Percentiles rank a stretch among this genome's conserved stretches.
Evolutionary conservation across 2,888 invertebrate genomes (phyloP).

Genomic region (Mesoligia furuncula): DNA sequence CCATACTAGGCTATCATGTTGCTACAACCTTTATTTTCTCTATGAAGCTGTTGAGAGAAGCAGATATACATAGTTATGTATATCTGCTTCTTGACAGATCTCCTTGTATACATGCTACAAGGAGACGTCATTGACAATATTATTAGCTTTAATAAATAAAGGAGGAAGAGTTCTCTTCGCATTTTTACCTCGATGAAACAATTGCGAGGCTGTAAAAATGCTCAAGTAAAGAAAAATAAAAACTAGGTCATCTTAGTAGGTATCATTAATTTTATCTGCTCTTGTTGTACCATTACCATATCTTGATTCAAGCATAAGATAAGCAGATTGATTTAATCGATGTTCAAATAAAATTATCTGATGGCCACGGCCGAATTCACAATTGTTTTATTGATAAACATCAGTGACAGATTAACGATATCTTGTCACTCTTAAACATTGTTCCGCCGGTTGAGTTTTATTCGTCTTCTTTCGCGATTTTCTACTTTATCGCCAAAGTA

Average conservation of each 20-base stretch:
- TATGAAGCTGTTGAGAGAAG: not conserved
- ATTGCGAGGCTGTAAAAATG: not conserved
- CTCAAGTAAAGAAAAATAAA: not conserved
- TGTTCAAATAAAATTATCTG: slow-evolving; percentile 42
- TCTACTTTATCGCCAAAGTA: no score
- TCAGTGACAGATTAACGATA: slow-evolving; percentile 39
- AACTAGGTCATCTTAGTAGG: not conserved
- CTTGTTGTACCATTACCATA: slow-evolving; percentile 13
- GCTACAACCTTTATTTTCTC: not conserved
- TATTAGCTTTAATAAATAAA: not conserved
- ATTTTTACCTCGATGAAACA: not conserved
- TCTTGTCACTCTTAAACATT: slow-evolving; percentile 23
- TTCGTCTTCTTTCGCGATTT: not conserved
- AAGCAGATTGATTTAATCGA: slow-evolving; percentile 29
- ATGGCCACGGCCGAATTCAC: slow-evolving; percentile 42
- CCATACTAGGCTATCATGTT: not conserved
- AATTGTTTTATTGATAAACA: slow-evolving; percentile 29
- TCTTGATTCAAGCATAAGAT: slow-evolving; percentile 34
- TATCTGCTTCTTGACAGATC: no score
- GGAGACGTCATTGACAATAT: not conserved
- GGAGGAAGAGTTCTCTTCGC: not conserved
- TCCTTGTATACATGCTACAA: no score
- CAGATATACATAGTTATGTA: not conserved
- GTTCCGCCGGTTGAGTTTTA: not conserved
- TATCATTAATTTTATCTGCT: not conserved